These are phyloP conservation scores for Chaenodraco wilsoni DNA, from an alignment of 2,797 vertebrate species.

Conservation along the genomic window DNA sequence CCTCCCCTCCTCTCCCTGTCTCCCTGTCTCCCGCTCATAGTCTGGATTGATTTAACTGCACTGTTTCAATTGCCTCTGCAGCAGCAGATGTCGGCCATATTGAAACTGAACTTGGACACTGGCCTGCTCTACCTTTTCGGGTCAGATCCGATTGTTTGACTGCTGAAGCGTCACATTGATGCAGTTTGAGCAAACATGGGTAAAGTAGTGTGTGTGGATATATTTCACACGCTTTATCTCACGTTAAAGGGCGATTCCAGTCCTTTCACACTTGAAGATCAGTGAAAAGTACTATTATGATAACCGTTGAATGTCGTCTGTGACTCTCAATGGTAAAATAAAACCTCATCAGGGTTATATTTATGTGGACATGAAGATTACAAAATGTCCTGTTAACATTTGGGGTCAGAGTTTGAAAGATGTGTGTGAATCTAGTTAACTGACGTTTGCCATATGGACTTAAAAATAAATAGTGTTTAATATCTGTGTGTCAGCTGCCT, in stretches of 20 bases:
- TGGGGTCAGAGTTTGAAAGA: no score
- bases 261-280: neutral
- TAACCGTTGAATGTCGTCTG: no score
- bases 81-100: conserved; percentile 77
- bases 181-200: neutral
- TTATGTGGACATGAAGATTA: neutral
- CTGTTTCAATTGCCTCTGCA: conserved; percentile 57
- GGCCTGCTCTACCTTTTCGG: neutral
- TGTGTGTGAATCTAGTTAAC: no score
- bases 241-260: neutral
- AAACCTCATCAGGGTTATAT: neutral
- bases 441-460: no score
- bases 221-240: conserved; percentile 9
- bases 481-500: neutral
- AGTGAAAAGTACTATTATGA: neutral
- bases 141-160: neutral
- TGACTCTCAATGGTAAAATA: neutral
- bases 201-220: conserved; percentile 4
- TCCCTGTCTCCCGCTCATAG: conserved; percentile 38
- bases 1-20: conserved; percentile 22
- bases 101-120: conserved; percentile 56
- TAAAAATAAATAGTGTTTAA: no score
- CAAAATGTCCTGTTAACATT: no score
- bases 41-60: conserved; percentile 77
- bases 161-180: neutral